These are phyloP conservation scores for Trissolcus brochymenae DNA, from an alignment of 2,888 invertebrate genomes.

Conservation along the genomic window DNA sequence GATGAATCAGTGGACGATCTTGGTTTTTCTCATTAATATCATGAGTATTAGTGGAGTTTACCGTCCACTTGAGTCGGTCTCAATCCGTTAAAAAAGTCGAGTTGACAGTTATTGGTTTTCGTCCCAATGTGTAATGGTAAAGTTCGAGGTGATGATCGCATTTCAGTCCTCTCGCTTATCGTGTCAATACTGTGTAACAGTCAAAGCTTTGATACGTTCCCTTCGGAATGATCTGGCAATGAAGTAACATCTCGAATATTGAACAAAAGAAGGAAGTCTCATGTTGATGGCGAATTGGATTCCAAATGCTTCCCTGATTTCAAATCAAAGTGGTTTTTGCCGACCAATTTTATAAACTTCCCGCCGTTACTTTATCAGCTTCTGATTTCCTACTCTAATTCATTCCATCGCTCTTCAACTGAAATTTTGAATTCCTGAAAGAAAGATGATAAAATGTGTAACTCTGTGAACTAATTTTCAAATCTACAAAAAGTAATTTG, in stretches of 20 bases:
- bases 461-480: no score
- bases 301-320: background rate
- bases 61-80: constrained; percentile 4
- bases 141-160: constrained; percentile 45
- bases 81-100: constrained; percentile 18
- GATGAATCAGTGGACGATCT: no score
- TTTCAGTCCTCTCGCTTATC: constrained; percentile 44
- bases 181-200: constrained; percentile 27
- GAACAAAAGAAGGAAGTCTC: constrained; percentile 20
- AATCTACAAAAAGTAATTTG: no score
- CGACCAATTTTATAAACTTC: no score
- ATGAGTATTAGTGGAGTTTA: constrained; percentile 5
- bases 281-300: constrained; percentile 10
- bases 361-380: no score
- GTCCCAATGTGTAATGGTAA: constrained; percentile 30
- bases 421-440: background rate
- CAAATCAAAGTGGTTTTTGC: no score
- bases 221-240: constrained; percentile 49
- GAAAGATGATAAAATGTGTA: no score
- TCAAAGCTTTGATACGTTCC: constrained; percentile 43
- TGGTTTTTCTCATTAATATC: no score
- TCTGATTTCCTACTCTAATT: no score
- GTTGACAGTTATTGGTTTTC: constrained; percentile 40
- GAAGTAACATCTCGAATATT: constrained; percentile 40
- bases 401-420: background rate